These are phyloP conservation scores for Malthinus seriepunctatus DNA, from an alignment of 2,888 invertebrate species.

Conservation along the genomic window DNA sequence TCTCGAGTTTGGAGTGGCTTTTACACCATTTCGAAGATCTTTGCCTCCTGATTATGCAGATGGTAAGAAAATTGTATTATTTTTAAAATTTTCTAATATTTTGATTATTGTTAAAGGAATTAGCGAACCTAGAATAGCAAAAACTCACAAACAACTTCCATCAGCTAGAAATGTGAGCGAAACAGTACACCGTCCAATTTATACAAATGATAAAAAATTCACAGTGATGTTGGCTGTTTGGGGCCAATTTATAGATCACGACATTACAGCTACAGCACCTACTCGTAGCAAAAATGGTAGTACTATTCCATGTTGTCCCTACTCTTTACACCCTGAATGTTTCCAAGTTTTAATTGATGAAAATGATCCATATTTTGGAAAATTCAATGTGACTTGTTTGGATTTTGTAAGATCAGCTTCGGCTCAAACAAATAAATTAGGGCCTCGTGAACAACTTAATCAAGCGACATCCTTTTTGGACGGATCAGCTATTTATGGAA, in stretches of 20 bases:
- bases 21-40: constrained; percentile 74
- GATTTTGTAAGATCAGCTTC: constrained; percentile 85
- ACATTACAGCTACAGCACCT: constrained; percentile 82
- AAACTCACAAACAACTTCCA: constrained; percentile 63
- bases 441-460: constrained; percentile 82
- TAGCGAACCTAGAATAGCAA: constrained; percentile 64
- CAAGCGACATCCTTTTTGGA: constrained; percentile 84
- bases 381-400: constrained; percentile 75
- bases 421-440: constrained; percentile 75
- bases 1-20: constrained; percentile 69
- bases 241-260: constrained; percentile 88
- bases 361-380: constrained; percentile 71
- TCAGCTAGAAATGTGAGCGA: constrained; percentile 77
- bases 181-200: constrained; percentile 73
- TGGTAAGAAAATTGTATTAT: constrained; percentile 55
- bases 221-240: constrained; percentile 86
- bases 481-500: constrained; percentile 82
- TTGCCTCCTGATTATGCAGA: constrained; percentile 77
- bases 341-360: constrained; percentile 71
- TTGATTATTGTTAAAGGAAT: constrained; percentile 56
- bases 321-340: constrained; percentile 72
- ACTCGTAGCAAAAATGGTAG: constrained; percentile 73
- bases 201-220: constrained; percentile 73
- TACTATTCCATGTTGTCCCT: constrained; percentile 71
- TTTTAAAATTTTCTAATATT: neutral